Evolutionary conservation across 2,797 vertebrate species (phyloP), one percentile per base, ranked within the genome.

Genomic region (Hirundo rustica): DNA sequence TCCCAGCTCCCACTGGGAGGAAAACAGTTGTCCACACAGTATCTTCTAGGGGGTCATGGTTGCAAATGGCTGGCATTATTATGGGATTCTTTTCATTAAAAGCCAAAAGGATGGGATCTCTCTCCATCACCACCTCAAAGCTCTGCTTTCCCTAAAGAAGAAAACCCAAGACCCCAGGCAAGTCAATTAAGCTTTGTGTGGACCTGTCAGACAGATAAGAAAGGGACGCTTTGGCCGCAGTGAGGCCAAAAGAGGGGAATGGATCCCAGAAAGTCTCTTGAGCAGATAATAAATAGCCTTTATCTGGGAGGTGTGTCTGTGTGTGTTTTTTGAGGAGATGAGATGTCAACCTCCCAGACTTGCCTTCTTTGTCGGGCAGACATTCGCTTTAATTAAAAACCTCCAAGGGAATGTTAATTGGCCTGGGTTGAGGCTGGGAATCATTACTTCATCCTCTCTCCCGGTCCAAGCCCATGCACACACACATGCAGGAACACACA

Each of bases 151-250:
- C 70, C 83, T 70, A 91, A 90, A 95, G 95, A 96, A 93, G 91
- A 94, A 94, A 96, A 82, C 32, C 42, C 85, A 89, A 76, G 92
- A 96, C 88, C 94, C 88, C 83, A 81, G 95, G 95, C 96, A 93
- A 96, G 93, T 96, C 93, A 96, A 96, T 97, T 97, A 96, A 89
- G 93, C 70, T 91, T 97, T 97, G 95, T 96, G 75, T 64, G 72
- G 92, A 87, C 88, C 88, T 95, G 94, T 94, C 96, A 95, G 90
- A 60, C 84, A 94, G 95, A 95, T 96, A 86, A 96, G 85, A 96
- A 97, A 96, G 90, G 93, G 81, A 86, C 57, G 68, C 66, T 95
- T 79, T 91, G 94, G 95, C 93, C 88, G 36, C 62, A 83, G 89
- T 57, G 95, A 77, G 88, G 70, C 93, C 88, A 48, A 47, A 85